Conservation (phyloP, 2,797 vertebrate genomes). For the Scarus forsteni region DNA sequence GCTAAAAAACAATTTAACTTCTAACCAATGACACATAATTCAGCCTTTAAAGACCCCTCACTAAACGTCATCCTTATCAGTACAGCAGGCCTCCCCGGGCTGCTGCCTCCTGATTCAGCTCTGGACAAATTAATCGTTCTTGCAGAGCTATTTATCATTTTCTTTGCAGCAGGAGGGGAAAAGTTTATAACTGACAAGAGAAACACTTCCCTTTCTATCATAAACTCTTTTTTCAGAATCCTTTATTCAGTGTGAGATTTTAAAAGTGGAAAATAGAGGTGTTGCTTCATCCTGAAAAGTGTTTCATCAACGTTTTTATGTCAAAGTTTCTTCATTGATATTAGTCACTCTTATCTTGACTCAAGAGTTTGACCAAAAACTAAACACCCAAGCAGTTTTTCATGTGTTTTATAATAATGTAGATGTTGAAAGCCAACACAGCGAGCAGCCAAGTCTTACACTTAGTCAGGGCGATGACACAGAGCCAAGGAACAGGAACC, state of each 20-base stretch:
- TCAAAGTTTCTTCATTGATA: not conserved
- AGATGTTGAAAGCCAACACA: slow-evolving; percentile 7
- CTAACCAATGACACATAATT: slow-evolving; percentile 55
- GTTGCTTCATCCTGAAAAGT: not conserved
- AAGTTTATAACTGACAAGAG: slow-evolving; percentile 26
- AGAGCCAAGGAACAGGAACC: not conserved
- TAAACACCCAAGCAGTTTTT: not conserved
- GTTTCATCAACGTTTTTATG: not conserved
- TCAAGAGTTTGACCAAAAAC: not conserved
- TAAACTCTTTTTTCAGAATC: not conserved
- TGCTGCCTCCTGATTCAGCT: slow-evolving; percentile 37
- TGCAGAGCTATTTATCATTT: slow-evolving; percentile 37
- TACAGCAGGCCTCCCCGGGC: slow-evolving; percentile 21
- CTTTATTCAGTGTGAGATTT: not conserved
- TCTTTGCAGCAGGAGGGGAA: slow-evolving; percentile 16
- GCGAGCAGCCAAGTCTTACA: slow-evolving; percentile 11
- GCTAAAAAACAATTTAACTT: slow-evolving; percentile 57
- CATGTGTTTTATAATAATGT: slow-evolving; percentile 26
- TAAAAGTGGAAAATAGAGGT: not conserved
- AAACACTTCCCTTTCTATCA: slow-evolving; percentile 1
- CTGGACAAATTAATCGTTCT: slow-evolving; percentile 42
- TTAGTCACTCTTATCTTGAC: not conserved
- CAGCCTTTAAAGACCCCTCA: slow-evolving; percentile 45
- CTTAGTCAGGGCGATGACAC: not conserved
- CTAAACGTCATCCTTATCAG: slow-evolving; percentile 51